Evolutionary conservation across 2,888 invertebrate genomes (phyloP).

Genomic region (Salpingus planirostris): DNA sequence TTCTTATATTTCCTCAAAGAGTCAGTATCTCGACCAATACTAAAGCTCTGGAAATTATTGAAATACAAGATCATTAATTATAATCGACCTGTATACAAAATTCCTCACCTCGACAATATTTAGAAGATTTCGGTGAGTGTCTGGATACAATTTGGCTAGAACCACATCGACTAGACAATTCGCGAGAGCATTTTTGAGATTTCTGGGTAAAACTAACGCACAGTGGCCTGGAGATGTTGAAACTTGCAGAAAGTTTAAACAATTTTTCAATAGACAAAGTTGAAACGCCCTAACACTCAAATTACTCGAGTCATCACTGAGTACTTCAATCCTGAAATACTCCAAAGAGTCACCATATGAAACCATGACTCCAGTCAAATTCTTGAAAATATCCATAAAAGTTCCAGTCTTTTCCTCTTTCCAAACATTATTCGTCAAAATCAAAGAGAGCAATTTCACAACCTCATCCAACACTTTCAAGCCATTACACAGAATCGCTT

Average conservation of each 20-base stretch:
- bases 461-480: conserved; percentile 44
- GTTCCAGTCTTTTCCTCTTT: conserved; percentile 42
- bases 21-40: conserved; percentile 34
- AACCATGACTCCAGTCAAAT: conserved; percentile 48
- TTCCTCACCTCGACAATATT: too few species aligned
- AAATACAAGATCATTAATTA: too few species aligned
- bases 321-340: conserved; percentile 41
- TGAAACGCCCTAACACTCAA: conserved; percentile 37
- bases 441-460: conserved; percentile 45
- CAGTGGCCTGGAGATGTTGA: too few species aligned
- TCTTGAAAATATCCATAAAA: conserved; percentile 45
- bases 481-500: conserved; percentile 46
- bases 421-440: conserved; percentile 51
- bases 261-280: too few species aligned
- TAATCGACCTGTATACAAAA: too few species aligned
- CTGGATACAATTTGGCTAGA: conserved; percentile 42
- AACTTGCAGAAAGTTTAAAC: too few species aligned
- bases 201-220: conserved; percentile 42
- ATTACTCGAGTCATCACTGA: conserved; percentile 29
- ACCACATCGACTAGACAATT: conserved; percentile 42
- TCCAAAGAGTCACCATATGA: conserved; percentile 49
- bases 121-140: conserved; percentile 38
- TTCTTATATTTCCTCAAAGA: conserved; percentile 40
- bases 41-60: conserved; percentile 44
- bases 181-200: conserved; percentile 40